Evolutionary conservation across 1,140 invertebrate species (phyloP).

Genomic region (Rhyacophila brunnea): DNA sequence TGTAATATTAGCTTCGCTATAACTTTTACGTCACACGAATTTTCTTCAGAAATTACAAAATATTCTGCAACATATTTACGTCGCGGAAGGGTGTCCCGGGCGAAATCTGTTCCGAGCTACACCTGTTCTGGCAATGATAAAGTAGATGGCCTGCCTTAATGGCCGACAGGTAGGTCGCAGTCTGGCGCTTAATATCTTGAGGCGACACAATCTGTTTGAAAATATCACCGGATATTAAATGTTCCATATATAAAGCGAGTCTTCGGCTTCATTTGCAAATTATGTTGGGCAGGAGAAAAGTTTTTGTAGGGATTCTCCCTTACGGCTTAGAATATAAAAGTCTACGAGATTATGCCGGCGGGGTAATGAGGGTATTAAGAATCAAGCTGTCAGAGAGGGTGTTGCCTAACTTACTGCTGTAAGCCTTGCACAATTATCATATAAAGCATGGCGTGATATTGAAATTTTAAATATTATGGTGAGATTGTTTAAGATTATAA

Average conservation of each 20-base stretch:
- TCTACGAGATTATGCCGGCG: neutral
- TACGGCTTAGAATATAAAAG: neutral
- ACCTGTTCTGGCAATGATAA: constrained; percentile 27
- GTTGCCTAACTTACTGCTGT: neutral
- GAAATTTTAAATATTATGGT: constrained; percentile 6
- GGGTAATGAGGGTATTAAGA: constrained; percentile 18
- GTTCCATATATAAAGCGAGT: constrained; percentile 22
- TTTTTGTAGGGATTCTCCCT: neutral
- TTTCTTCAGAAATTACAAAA: constrained; percentile 22
- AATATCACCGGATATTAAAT: constrained; percentile 34
- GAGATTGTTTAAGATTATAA: too few relatives aligned
- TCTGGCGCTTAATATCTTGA: constrained; percentile 24
- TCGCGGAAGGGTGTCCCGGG: neutral
- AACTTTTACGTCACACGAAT: too few relatives aligned
- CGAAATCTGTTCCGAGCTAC: constrained; percentile 6
- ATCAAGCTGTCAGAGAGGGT: constrained; percentile 10
- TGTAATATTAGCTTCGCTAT: too few relatives aligned
- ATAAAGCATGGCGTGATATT: constrained; percentile 25
- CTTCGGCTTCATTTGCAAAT: constrained; percentile 30
- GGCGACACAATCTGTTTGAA: constrained; percentile 32
- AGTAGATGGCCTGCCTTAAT: constrained; percentile 11
- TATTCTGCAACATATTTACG: constrained; percentile 3
- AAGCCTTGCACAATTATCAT: constrained; percentile 21
- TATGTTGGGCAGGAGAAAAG: constrained; percentile 10
- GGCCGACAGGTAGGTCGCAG: constrained; percentile 8